Conservation (phyloP, 2,888 invertebrate genomes). For the Orgyia antiqua region DNA sequence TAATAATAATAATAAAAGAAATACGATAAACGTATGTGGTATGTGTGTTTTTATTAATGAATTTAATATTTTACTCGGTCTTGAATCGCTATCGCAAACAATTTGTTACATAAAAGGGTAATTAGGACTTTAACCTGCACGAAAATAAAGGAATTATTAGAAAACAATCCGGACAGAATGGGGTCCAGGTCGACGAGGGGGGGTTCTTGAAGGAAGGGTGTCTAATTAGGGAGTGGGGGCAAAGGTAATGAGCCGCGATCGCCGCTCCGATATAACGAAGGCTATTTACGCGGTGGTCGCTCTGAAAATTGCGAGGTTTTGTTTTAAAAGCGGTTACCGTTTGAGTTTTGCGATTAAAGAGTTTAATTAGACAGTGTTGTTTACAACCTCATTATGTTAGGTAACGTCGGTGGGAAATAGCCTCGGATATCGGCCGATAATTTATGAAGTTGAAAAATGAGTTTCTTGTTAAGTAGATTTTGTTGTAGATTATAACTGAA, state of each 20-base stretch:
- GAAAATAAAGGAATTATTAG: constrained; percentile 74
- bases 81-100: constrained; percentile 29
- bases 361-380: constrained; percentile 77
- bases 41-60: too few species aligned
- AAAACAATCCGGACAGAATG: constrained; percentile 63
- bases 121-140: constrained; percentile 57
- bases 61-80: constrained; percentile 26
- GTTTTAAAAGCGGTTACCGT: constrained; percentile 77
- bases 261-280: constrained; percentile 74
- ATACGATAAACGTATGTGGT: too few species aligned
- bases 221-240: constrained; percentile 68
- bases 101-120: constrained; percentile 50
- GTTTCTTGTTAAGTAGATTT: constrained; percentile 57
- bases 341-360: constrained; percentile 78
- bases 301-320: constrained; percentile 74
- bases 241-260: constrained; percentile 77
- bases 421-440: constrained; percentile 69
- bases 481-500: constrained; percentile 49
- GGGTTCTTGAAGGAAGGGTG: constrained; percentile 44
- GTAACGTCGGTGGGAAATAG: constrained; percentile 53
- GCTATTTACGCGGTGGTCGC: constrained; percentile 74
- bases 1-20: too few species aligned
- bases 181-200: constrained; percentile 25
- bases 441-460: constrained; percentile 74
- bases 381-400: constrained; percentile 76